A percentile compares a stretch with the other conserved stretches of the same genome.
phyloP scores from a whole-genome alignment of 2,888 invertebrate species.

The Rotaria socialis region DNA sequence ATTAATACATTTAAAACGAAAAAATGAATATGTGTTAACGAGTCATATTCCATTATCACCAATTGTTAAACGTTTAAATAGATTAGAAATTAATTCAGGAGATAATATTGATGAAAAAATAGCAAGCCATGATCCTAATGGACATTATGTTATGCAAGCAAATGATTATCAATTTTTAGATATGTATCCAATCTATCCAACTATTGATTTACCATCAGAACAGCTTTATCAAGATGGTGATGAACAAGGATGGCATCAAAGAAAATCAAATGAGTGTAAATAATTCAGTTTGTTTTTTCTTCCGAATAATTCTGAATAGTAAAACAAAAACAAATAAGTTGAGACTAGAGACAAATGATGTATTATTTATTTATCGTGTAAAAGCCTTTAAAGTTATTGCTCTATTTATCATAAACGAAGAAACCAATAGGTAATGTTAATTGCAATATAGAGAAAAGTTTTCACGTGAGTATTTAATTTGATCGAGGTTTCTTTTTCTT shows the following conservation, averaged over 20 bases:
- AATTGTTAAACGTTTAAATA: conserved; percentile 22
- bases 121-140: conserved; percentile 3
- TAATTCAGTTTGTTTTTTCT: not conserved
- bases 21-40: not conserved
- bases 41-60: conserved; percentile 15
- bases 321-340: not conserved
- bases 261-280: not conserved
- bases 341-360: not conserved
- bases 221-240: conserved; percentile 65
- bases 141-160: conserved; percentile 51
- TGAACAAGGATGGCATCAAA: not conserved
- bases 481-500: too few species aligned
- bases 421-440: not conserved
- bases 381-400: not conserved
- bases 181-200: conserved; percentile 72
- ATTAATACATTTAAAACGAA: conserved; percentile 21
- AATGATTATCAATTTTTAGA: conserved; percentile 67
- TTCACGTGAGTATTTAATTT: too few species aligned
- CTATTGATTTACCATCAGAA: conserved; percentile 67
- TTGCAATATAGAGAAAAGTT: not conserved
- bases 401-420: not conserved
- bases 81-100: not conserved
- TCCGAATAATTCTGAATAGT: too few species aligned
- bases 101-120: not conserved
- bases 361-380: not conserved